phyloP scores from a whole-genome alignment of 2,888 invertebrate genomes.

The Hedya salicella region DNA sequence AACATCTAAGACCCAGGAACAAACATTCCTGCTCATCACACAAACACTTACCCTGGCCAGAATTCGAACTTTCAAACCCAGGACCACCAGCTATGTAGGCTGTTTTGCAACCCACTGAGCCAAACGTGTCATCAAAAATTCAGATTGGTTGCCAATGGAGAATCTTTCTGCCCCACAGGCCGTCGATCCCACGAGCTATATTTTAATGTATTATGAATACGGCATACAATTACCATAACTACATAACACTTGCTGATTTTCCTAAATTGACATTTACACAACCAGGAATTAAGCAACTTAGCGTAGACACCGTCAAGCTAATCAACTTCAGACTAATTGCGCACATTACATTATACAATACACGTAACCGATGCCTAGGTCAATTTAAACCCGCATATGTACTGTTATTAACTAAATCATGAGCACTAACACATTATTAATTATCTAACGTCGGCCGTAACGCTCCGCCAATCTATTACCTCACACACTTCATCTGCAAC shows the following conservation, averaged over 20 bases:
- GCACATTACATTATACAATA: constrained; percentile 3
- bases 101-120: too few relatives aligned
- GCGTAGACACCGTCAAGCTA: neutral
- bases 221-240: too few relatives aligned
- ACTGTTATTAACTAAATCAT: constrained; percentile 28
- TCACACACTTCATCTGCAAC: neutral
- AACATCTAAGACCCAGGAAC: too few relatives aligned
- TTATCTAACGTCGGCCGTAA: constrained; percentile 21
- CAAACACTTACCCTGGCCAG: too few relatives aligned
- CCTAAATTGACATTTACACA: neutral
- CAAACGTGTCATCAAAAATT: too few relatives aligned
- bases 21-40: too few relatives aligned
- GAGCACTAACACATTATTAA: constrained; percentile 29
- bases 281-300: neutral
- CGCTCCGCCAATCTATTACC: neutral
- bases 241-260: neutral
- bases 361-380: constrained; percentile 10
- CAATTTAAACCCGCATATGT: constrained; percentile 20
- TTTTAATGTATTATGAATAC: too few relatives aligned
- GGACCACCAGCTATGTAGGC: too few relatives aligned
- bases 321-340: neutral
- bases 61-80: too few relatives aligned
- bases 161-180: too few relatives aligned
- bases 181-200: too few relatives aligned
- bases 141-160: too few relatives aligned